These are phyloP conservation scores for Anguilla anguilla DNA, from an alignment of 2,797 vertebrate species.

Conservation along the genomic window DNA sequence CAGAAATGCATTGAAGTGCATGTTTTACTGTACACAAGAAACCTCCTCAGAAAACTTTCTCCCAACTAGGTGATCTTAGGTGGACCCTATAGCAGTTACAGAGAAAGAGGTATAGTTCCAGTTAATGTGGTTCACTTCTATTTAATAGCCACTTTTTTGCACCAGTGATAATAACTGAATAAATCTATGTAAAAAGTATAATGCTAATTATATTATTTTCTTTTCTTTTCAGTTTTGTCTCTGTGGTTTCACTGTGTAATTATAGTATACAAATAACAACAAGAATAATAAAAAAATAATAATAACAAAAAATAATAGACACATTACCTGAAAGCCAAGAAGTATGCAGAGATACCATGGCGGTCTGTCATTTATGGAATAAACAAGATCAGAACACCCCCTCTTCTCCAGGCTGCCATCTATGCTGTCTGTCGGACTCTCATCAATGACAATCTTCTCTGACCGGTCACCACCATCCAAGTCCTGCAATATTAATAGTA, in stretches of 20 bases:
- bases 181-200: neutral
- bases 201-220: neutral
- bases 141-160: neutral
- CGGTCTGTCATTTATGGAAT: constrained; percentile 73
- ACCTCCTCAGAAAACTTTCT: neutral
- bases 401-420: constrained; percentile 45
- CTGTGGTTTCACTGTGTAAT: neutral
- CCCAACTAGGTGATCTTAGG: neutral
- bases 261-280: neutral
- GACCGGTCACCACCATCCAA: constrained; percentile 54
- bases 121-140: neutral
- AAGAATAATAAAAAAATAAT: neutral
- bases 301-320: neutral
- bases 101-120: neutral
- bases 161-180: neutral
- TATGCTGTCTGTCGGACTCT: constrained; percentile 41
- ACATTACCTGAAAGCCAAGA: constrained; percentile 74
- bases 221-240: neutral
- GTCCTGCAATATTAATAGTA: constrained; percentile 33
- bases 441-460: constrained; percentile 40
- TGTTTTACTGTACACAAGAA: neutral
- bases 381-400: constrained; percentile 63
- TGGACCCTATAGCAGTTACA: neutral
- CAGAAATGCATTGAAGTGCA: too few relatives aligned
- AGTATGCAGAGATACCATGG: constrained; percentile 79